Conservation (phyloP, 1,140 invertebrate species). For the Vanessa tameamea region DNA sequence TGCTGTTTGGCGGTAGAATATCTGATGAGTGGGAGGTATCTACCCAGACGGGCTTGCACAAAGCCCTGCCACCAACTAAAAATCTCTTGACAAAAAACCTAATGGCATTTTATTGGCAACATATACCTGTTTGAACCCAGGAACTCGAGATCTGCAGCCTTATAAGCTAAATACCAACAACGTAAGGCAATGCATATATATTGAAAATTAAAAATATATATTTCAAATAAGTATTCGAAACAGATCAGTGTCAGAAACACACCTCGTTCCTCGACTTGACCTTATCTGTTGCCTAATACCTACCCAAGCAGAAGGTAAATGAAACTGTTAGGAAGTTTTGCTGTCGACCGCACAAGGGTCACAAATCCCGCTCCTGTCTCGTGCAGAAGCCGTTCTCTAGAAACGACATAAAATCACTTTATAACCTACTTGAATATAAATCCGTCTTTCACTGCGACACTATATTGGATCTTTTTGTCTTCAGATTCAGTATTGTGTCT, state of each 20-base stretch:
- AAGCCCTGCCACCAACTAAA: too few species aligned
- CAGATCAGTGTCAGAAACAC: not conserved
- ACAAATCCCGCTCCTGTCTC: constrained; percentile 53
- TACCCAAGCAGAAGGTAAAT: constrained; percentile 7
- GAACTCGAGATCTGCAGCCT: too few species aligned
- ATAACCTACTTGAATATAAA: constrained; percentile 38
- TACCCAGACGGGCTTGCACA: too few species aligned
- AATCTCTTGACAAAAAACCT: too few species aligned
- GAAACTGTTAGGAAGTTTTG: constrained; percentile 31
- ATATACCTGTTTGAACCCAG: too few species aligned
- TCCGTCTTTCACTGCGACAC: constrained; percentile 17
- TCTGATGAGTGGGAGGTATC: too few species aligned
- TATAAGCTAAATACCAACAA: too few species aligned
- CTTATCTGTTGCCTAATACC: constrained; percentile 4
- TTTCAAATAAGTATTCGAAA: too few species aligned
- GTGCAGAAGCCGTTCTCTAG: constrained; percentile 36
- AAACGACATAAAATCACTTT: constrained; percentile 36
- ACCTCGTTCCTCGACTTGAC: not conserved
- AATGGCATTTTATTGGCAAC: too few species aligned
- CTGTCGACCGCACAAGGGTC: constrained; percentile 39
- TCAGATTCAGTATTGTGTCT: constrained; percentile 14
- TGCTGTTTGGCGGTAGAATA: too few species aligned
- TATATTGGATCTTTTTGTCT: constrained; percentile 35
- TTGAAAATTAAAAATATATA: too few species aligned
- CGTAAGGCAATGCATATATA: too few species aligned